phyloP scores from a whole-genome alignment of 2,113 vertebrate species.

The Sinocyclocheilus anshuiensis region DNA sequence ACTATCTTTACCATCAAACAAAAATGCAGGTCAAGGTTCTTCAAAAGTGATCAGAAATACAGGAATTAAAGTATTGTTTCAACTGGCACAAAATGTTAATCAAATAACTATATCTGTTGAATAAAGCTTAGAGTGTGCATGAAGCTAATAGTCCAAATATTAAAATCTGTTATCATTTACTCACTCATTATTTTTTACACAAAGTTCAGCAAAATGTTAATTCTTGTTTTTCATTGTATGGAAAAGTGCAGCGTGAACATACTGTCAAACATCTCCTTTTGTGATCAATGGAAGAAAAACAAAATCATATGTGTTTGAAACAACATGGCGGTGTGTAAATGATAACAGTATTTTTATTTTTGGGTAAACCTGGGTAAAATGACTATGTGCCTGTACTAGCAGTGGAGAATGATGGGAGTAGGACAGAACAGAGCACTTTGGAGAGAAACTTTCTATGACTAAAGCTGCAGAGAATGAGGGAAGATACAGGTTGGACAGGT shows the following conservation, averaged over 20 bases:
- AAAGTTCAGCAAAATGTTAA: neutral
- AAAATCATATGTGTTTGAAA: neutral
- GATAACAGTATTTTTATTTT: neutral
- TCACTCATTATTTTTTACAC: neutral
- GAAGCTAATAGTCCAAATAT: too few species aligned
- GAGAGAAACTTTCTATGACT: conserved; percentile 45
- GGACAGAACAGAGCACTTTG: conserved; percentile 43
- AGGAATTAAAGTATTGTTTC: neutral
- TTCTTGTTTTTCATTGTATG: neutral
- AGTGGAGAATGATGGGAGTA: neutral
- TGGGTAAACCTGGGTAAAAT: neutral
- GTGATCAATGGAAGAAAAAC: neutral
- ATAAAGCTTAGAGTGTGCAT: too few species aligned
- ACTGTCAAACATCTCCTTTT: neutral
- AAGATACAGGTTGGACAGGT: conserved; percentile 72
- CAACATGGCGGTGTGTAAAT: neutral
- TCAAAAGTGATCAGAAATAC: neutral
- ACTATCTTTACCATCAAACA: neutral
- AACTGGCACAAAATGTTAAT: neutral
- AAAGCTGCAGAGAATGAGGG: conserved; percentile 27
- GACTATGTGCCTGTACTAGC: neutral
- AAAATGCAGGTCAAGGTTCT: neutral
- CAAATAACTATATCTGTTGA: neutral
- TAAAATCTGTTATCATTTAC: neutral
- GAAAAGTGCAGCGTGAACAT: neutral